These are phyloP conservation scores for Ladona fulva DNA, from an alignment of 1,140 invertebrate genomes.

Conservation along the genomic window DNA sequence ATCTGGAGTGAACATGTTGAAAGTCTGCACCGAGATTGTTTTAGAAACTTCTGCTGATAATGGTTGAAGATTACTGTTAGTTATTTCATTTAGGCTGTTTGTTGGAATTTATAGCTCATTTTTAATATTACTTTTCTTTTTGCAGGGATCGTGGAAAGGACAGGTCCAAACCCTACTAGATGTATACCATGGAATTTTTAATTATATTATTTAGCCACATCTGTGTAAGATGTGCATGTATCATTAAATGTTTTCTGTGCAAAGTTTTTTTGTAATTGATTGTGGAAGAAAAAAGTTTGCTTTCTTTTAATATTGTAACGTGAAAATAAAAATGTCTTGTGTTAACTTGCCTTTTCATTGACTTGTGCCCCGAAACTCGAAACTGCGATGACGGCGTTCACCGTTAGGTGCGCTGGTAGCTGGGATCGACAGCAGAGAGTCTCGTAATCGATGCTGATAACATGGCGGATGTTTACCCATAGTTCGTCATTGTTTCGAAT, in stretches of 20 bases:
- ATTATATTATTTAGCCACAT: not conserved
- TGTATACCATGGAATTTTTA: not conserved
- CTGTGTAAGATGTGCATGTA: not conserved
- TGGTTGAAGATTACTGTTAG: no score
- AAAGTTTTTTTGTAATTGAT: not conserved
- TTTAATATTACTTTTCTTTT: not conserved
- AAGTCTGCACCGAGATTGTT: no score
- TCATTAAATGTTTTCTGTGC: not conserved
- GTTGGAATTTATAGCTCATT: not conserved
- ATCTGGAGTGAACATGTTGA: no score
- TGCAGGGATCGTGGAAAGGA: not conserved
- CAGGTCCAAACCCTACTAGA: not conserved
- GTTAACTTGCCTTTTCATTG: not conserved
- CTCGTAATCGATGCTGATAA: not conserved
- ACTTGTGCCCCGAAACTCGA: not conserved
- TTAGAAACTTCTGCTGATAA: no score
- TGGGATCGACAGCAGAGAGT: not conserved
- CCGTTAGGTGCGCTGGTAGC: no score
- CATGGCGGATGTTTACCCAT: slow-evolving; percentile 1
- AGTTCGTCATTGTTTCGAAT: slow-evolving; percentile 3
- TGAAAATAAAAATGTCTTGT: slow-evolving; percentile 1
- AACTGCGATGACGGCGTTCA: not conserved
- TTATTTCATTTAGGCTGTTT: no score
- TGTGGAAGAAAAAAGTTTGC: not conserved
- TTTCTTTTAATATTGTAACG: slow-evolving; percentile 5